Conservation (phyloP, 2,888 invertebrate species). For the Tinea semifulvella region DNA sequence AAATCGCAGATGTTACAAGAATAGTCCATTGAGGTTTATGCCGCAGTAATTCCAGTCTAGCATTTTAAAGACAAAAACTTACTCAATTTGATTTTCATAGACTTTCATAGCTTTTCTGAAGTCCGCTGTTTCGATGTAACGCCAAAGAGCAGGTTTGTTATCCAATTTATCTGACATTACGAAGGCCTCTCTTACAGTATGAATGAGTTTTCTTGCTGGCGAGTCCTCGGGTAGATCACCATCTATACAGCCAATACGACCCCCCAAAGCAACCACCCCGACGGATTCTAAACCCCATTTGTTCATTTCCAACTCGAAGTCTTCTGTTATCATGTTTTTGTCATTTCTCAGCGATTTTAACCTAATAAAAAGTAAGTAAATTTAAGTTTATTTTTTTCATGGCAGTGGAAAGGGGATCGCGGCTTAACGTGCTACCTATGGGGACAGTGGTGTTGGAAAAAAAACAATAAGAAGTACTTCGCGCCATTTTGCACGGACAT, state of each 20-base stretch:
- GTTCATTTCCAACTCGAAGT: constrained; percentile 64
- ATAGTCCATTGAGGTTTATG: too few relatives aligned
- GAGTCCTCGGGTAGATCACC: constrained; percentile 37
- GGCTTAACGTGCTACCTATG: too few relatives aligned
- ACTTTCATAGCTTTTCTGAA: constrained; percentile 39
- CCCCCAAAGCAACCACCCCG: constrained; percentile 43
- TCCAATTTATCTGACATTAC: constrained; percentile 30
- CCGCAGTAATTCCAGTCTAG: too few relatives aligned
- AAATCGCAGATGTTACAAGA: too few relatives aligned
- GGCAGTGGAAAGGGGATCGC: too few relatives aligned
- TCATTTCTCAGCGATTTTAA: constrained; percentile 46
- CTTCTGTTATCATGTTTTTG: constrained; percentile 60
- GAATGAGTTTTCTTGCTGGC: constrained; percentile 36
- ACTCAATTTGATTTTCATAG: constrained; percentile 40
- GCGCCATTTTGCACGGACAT: too few relatives aligned
- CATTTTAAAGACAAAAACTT: too few relatives aligned
- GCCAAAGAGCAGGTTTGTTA: constrained; percentile 39
- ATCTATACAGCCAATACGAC: constrained; percentile 41
- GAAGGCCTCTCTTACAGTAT: constrained; percentile 37
- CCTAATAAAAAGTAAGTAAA: background rate
- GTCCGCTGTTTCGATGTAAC: constrained; percentile 31
- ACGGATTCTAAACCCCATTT: constrained; percentile 72
- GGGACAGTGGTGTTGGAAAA: too few relatives aligned
- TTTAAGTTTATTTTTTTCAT: background rate
- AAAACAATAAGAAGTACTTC: too few relatives aligned